Base-by-base conservation (phyloP, 2,113 vertebrate species). In the Takifugu bimaculatus region DNA sequence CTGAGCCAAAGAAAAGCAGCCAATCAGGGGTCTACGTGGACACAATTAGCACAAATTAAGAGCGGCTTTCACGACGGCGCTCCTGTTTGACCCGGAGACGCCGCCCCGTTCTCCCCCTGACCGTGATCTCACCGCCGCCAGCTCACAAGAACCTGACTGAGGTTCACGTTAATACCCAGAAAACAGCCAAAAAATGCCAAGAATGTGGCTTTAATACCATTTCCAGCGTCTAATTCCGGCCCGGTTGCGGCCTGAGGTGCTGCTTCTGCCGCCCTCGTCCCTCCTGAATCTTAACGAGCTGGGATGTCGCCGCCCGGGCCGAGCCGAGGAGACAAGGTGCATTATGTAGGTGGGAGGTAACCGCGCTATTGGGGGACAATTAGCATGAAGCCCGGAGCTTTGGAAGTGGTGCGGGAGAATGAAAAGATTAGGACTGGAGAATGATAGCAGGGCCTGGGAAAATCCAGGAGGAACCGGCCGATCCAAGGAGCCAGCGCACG, bases 371-470 rank as follows among this genome's bases (percentile, higher is more conserved):
- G 87, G 90, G 86, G 50, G 75, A 91, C 86, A 88, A 91, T 91
- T 88, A 90, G 89, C 90, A 91, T 91, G 89, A 91, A 89, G 88
- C 83, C 85, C 87, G 83, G 86, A 87, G 80, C 88, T 84, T 89
- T 89, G 80, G 88, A 84, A 87, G 70, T 26, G n/a, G 83, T 35
- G 82, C 60, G 32, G 81, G 82, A 77, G 81, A 83, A 84, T 91
- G 91, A 91, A 90, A 90, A 91, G 87, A 86, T 82, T 81, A 85
- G 84, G 81, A 85, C 83, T 84, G 74, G 73, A 90, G 88, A 89
- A 90, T 90, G 90, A 89, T 91, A 88, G 85, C 71, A 58, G 91
- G 90, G 90, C 91, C 88, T 92, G 91, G 91, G 91, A 92, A 92
- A 89, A 80, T 79, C 77, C 81, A 78, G 72, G 75, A 63, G 77